Conservation (phyloP, 1,140 invertebrate genomes). For the Philaenus spumarius region DNA sequence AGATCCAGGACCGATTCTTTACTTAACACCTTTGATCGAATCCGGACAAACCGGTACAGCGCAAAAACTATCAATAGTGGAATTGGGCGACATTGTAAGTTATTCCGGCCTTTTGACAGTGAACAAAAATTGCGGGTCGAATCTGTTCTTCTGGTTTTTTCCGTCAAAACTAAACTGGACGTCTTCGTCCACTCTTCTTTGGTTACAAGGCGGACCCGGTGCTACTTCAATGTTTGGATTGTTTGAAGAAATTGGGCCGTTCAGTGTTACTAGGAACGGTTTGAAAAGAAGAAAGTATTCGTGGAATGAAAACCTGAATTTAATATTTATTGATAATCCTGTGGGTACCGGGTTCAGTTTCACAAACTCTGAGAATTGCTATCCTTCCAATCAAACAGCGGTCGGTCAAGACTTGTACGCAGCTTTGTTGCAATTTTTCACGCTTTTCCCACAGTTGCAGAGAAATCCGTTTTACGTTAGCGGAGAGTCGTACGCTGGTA, state of each 20-base stretch:
- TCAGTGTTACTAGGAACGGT: slow-evolving; percentile 36
- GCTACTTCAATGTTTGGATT: slow-evolving; percentile 59
- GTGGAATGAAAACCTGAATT: slow-evolving; percentile 14
- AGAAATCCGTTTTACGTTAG: slow-evolving; percentile 66
- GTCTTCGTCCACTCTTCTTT: slow-evolving; percentile 58
- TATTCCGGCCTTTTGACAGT: slow-evolving; percentile 67
- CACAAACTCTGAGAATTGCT: slow-evolving; percentile 50
- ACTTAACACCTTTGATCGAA: no score
- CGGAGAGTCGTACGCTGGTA: slow-evolving; percentile 82
- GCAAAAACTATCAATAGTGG: no score
- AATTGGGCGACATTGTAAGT: slow-evolving; percentile 16
- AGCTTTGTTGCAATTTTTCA: slow-evolving; percentile 54
- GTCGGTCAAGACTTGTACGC: slow-evolving; percentile 28
- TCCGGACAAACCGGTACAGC: no score
- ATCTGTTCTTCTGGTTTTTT: slow-evolving; percentile 76
- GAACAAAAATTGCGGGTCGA: slow-evolving; percentile 50
- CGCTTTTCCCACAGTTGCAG: slow-evolving; percentile 59
- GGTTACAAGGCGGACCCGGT: slow-evolving; percentile 73
- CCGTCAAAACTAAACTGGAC: slow-evolving; percentile 45
- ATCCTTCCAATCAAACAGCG: slow-evolving; percentile 55
- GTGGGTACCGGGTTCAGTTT: slow-evolving; percentile 50
- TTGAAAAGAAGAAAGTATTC: slow-evolving; percentile 7
- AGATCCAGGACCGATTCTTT: no score
- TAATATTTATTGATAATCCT: slow-evolving; percentile 70
- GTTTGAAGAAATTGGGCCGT: slow-evolving; percentile 54